Percentiles rank a stretch among this genome's conserved stretches.
These are phyloP conservation scores for Nymphalis c-album DNA, from an alignment of 2,888 invertebrate species.

Conservation along the genomic window DNA sequence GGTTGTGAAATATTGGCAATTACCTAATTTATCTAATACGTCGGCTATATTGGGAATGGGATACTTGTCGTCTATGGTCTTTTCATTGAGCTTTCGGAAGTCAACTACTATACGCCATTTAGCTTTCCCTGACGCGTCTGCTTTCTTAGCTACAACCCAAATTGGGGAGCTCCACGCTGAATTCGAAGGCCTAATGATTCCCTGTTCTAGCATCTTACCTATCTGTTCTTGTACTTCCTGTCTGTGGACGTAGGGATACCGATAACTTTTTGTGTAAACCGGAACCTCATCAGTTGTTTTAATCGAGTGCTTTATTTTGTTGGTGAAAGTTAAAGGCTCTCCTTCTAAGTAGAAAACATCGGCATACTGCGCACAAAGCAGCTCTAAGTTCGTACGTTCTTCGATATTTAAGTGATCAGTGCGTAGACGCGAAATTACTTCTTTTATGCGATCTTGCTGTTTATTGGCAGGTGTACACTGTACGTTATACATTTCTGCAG, in stretches of 20 bases:
- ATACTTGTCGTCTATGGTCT: neutral
- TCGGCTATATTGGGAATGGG: neutral
- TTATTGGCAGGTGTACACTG: conserved; percentile 31
- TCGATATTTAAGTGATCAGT: conserved; percentile 46
- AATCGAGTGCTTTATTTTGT: no score
- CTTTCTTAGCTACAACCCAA: neutral
- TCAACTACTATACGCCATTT: neutral
- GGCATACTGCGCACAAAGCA: no score
- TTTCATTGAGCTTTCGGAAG: neutral
- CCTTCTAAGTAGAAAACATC: neutral
- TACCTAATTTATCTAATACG: neutral
- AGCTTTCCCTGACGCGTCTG: neutral
- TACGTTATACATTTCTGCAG: conserved; percentile 38
- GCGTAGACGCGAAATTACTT: conserved; percentile 40
- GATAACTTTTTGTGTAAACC: neutral
- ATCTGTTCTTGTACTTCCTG: neutral
- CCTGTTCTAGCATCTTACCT: neutral
- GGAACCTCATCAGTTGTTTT: neutral
- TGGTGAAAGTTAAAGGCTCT: neutral
- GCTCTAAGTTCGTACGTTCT: conserved; percentile 38
- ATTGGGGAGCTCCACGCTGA: neutral
- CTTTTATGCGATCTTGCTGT: conserved; percentile 21
- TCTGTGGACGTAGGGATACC: no score
- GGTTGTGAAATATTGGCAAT: neutral
- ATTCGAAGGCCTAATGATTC: neutral